Evolutionary conservation across 2,113 vertebrate species (phyloP), one percentile per base, ranked within the genome.

Genomic region (Psittacus erithacus): DNA sequence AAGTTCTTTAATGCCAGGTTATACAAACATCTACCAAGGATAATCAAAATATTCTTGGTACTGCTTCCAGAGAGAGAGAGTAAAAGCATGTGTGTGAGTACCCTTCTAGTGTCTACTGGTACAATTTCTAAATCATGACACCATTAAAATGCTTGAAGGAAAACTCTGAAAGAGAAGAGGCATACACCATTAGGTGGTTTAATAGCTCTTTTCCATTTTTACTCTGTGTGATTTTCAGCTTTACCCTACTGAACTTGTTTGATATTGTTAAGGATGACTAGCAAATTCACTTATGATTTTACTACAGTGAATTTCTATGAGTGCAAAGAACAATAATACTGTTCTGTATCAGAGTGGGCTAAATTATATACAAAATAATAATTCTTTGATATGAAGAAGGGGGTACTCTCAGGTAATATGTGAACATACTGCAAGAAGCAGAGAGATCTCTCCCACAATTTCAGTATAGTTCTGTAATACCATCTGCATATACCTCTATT

Each of bases 401-500:
- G 2, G 1, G 1, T 43, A 82, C 10, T 64, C 3, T 76, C 33
- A 27, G 20, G 17, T 13, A 65, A 18, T 14, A 18, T 0, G 0
- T 60, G 47, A 71, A 80, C 13, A 10, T 25, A 27, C 1, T 7
- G 19, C 39, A 76, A 86, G 27, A 90, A 55, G 17, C 17, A 68
- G 47, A 79, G 8, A 59, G 10, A 22, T 33, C 20, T 59, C 12
- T 35, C 20, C 38, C 13, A n/a, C 11, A 24, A 16, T 77, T 71
- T 80, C 49, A 73, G 8, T 22, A 31, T 17, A 44, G 13, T 28
- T 71, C 4, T 39, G 19, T 24, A 73, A 85, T 5, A 64, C 1
- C 3, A 22, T 29, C 11, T 86, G 1, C 7, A 65, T 9, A 8
- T 7, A 57, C 3, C 3, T 46, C 23, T 65, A 13, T 55, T 31